Percentiles rank a stretch among this genome's conserved stretches.
phyloP scores from a whole-genome alignment of 2,888 invertebrate genomes.

The Limnephilus auricula region DNA sequence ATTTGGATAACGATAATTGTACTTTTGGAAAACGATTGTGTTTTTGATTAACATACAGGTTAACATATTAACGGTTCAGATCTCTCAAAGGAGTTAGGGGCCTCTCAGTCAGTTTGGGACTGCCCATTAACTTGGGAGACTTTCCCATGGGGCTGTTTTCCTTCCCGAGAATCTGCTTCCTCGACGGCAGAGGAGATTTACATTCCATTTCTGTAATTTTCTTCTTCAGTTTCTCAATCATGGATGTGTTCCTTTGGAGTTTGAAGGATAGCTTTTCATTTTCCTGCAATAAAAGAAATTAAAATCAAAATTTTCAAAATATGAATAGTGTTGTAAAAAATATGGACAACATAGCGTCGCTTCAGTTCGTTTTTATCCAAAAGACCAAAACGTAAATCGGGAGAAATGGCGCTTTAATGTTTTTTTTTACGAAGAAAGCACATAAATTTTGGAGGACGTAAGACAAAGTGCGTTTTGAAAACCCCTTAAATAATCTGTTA shows the following conservation, averaged over 20 bases:
- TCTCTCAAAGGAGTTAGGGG: slow-evolving; percentile 73
- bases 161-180: slow-evolving; percentile 72
- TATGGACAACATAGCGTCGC: too few relatives aligned
- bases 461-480: too few relatives aligned
- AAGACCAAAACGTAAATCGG: too few relatives aligned
- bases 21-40: background rate
- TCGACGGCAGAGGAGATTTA: slow-evolving; percentile 68
- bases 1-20: background rate
- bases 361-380: too few relatives aligned
- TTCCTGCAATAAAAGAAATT: slow-evolving; percentile 53
- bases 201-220: slow-evolving; percentile 58
- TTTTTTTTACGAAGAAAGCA: too few relatives aligned
- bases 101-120: slow-evolving; percentile 70
- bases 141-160: slow-evolving; percentile 73
- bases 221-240: slow-evolving; percentile 72
- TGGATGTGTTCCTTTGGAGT: slow-evolving; percentile 69
- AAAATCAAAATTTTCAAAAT: background rate
- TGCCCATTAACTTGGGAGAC: slow-evolving; percentile 69
- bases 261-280: slow-evolving; percentile 69
- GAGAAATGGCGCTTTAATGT: too few relatives aligned
- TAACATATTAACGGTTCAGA: slow-evolving; percentile 69
- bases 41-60: background rate
- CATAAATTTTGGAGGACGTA: too few relatives aligned
- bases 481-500: too few relatives aligned
- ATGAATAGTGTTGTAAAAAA: background rate